These are phyloP conservation scores for Pentamera pediparva DNA, from an alignment of 53 echinoderm and acorn worm genomes.

Conservation along the genomic window DNA sequence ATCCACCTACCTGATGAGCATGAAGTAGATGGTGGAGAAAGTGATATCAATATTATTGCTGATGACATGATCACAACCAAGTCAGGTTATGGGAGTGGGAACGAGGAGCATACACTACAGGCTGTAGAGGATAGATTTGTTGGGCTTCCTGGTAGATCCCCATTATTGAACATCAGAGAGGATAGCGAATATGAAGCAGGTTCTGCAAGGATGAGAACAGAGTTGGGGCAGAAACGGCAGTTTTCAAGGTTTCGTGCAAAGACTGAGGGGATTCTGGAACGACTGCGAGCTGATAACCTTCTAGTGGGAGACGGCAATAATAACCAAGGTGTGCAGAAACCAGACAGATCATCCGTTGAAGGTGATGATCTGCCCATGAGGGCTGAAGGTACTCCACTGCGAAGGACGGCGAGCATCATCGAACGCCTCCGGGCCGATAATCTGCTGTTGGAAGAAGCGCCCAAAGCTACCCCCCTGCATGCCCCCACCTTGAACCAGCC, in stretches of 20 bases:
- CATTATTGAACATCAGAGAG: background rate
- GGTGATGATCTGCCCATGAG: background rate
- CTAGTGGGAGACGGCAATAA: constrained; percentile 32
- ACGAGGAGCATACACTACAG: too few species aligned
- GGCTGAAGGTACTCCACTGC: constrained; percentile 15
- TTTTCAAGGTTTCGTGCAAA: constrained; percentile 39
- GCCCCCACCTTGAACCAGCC: too few species aligned
- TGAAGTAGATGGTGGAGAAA: too few species aligned
- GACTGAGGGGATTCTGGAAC: constrained; percentile 42
- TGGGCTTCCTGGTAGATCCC: too few species aligned
- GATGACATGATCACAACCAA: too few species aligned
- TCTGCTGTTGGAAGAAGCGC: constrained; percentile 6
- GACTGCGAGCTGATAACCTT: constrained; percentile 36
- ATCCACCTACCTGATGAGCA: too few species aligned
- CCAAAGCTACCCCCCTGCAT: too few species aligned
- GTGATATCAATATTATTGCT: too few species aligned
- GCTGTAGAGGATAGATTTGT: too few species aligned
- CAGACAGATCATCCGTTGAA: too few species aligned
- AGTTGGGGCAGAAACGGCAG: constrained; percentile 16
- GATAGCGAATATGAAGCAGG: background rate
- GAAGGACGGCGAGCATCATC: constrained; percentile 12
- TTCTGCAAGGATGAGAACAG: constrained; percentile 1
- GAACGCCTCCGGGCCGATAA: constrained; percentile 24
- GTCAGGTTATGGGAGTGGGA: too few species aligned
- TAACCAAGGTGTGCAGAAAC: background rate